Conservation (phyloP, 1,140 invertebrate genomes). For the Nebria ingens region DNA sequence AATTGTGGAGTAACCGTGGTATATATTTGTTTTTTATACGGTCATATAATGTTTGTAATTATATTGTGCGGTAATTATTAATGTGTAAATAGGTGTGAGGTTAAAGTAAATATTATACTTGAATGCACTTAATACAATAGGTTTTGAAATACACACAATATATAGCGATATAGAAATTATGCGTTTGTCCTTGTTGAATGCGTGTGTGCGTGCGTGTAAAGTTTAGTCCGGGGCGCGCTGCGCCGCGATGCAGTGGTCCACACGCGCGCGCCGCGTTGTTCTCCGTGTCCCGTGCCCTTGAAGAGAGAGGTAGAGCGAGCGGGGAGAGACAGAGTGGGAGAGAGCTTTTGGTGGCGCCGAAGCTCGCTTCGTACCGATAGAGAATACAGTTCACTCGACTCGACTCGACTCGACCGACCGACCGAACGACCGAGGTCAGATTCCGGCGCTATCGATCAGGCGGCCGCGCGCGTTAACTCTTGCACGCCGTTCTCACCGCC, state of each 20-base stretch:
- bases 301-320: background rate
- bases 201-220: background rate
- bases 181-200: background rate
- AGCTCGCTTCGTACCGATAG: background rate
- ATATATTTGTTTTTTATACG: too few relatives aligned
- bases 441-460: constrained; percentile 5
- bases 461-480: constrained; percentile 1
- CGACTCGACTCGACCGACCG: background rate
- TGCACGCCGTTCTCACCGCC: constrained; percentile 6
- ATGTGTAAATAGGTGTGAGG: too few relatives aligned
- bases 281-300: background rate
- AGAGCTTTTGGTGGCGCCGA: background rate
- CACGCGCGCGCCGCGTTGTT: background rate
- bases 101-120: too few relatives aligned
- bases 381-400: background rate
- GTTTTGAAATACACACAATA: too few relatives aligned
- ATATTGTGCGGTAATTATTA: too few relatives aligned
- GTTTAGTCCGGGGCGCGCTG: background rate
- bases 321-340: background rate
- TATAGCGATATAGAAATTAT: background rate
- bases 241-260: constrained; percentile 3
- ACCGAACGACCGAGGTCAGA: background rate
- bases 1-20: too few relatives aligned
- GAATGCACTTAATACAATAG: too few relatives aligned
- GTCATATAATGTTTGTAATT: too few relatives aligned